Percentiles rank a stretch among this genome's conserved stretches.
Conservation (phyloP, 1,140 invertebrate genomes). For the Sycophila sp. region DNA sequence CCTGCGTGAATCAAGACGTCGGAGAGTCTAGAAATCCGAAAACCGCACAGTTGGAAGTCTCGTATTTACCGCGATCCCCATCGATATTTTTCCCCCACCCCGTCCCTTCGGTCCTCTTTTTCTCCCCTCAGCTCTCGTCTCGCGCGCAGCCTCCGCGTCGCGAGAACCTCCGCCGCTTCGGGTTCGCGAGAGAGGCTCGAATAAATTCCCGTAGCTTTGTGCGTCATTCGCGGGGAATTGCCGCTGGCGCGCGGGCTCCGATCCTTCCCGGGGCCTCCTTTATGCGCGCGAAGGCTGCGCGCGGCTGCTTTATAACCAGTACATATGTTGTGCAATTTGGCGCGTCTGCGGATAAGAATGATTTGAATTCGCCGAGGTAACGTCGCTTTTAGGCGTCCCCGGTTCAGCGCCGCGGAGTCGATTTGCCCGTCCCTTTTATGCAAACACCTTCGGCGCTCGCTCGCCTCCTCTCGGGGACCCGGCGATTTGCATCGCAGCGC, state of each 20-base stretch:
- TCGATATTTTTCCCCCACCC: not conserved
- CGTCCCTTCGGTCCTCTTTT: not conserved
- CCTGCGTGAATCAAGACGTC: not conserved
- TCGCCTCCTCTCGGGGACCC: too few species aligned
- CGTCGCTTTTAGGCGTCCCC: not conserved
- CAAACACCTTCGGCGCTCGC: not conserved
- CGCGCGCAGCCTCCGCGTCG: not conserved
- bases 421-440: not conserved
- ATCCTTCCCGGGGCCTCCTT: too few species aligned
- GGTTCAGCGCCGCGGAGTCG: not conserved
- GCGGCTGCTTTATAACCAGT: not conserved
- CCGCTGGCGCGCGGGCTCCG: not conserved
- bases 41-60: not conserved
- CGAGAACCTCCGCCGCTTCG: not conserved
- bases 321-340: not conserved
- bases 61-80: not conserved
- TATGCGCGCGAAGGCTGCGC: too few species aligned
- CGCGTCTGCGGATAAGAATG: conserved; percentile 2
- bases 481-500: conserved; percentile 6
- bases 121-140: not conserved
- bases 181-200: too few species aligned
- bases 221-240: not conserved
- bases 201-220: not conserved
- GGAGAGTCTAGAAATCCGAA: conserved; percentile 11
- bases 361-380: conserved; percentile 5